These are phyloP conservation scores for Paralvinella palmiformis DNA, from an alignment of 1,140 invertebrate genomes.

Conservation along the genomic window DNA sequence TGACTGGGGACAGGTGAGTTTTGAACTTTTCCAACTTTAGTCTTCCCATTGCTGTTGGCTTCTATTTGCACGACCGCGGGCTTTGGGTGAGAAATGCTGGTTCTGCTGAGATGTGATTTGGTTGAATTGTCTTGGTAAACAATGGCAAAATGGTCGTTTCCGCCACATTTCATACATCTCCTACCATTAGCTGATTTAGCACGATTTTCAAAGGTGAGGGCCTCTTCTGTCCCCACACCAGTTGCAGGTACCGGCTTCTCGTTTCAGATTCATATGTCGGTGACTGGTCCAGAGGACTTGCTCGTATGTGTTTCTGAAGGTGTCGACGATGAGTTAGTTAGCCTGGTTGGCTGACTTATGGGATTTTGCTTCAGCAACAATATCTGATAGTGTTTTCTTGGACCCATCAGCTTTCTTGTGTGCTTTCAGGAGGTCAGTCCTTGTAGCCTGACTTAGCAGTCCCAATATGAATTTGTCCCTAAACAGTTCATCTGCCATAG, in stretches of 20 bases:
- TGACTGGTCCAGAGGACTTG: neutral
- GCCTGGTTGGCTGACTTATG: neutral
- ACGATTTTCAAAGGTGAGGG: slow-evolving; percentile 1
- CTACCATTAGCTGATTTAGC: neutral
- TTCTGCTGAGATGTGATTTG: neutral
- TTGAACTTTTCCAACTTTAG: no score
- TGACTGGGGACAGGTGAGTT: no score
- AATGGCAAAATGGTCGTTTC: neutral
- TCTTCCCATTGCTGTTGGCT: neutral
- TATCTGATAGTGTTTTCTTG: slow-evolving; percentile 4
- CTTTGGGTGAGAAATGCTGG: neutral
- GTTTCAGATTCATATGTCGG: slow-evolving; percentile 1
- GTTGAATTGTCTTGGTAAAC: neutral
- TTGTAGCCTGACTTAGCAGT: neutral
- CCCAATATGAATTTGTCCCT: neutral
- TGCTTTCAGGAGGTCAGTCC: neutral
- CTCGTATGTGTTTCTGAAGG: neutral
- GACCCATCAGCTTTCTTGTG: neutral
- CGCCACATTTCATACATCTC: slow-evolving; percentile 1
- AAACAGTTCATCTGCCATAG: neutral
- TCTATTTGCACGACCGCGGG: neutral
- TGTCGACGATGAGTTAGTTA: neutral
- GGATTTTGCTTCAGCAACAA: neutral
- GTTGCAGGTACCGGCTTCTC: neutral
- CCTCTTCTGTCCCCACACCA: slow-evolving; percentile 1